Evolutionary conservation across 1,140 invertebrate species (phyloP).

Genomic region (Drosophila littoralis): DNA sequence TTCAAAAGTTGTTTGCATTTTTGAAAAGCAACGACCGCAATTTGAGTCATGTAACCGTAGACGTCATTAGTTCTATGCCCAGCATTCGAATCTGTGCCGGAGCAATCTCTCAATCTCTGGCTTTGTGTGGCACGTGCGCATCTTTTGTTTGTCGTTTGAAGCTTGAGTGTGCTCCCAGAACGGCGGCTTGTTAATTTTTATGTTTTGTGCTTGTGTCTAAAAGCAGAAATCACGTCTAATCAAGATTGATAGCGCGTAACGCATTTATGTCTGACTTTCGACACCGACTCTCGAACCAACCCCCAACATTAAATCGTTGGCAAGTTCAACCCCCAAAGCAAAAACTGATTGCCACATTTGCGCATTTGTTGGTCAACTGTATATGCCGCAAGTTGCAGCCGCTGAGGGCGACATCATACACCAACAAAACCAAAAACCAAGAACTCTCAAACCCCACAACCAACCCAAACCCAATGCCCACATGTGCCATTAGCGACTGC

Average conservation of each 20-base stretch:
- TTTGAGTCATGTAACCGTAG: conserved; percentile 66
- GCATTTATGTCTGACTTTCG: conserved; percentile 73
- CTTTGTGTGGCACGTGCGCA: conserved; percentile 54
- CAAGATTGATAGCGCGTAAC: conserved; percentile 83
- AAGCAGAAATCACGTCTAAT: conserved; percentile 79
- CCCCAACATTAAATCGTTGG: not conserved
- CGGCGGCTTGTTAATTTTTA: conserved; percentile 67
- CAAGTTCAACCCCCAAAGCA: conserved; percentile 29
- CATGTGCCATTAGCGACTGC: conserved; percentile 77
- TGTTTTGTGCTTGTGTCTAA: conserved; percentile 53
- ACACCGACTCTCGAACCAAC: conserved; percentile 29
- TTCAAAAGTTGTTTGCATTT: conserved; percentile 78
- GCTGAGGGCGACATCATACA: conserved; percentile 41
- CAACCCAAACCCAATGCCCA: conserved; percentile 50
- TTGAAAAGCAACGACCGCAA: conserved; percentile 35
- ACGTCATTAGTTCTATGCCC: conserved; percentile 61
- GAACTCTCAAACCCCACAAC: conserved; percentile 21
- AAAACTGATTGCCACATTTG: conserved; percentile 44
- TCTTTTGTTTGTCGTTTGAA: conserved; percentile 54
- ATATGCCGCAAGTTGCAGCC: conserved; percentile 72
- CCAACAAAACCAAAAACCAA: conserved; percentile 20
- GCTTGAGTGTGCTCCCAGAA: conserved; percentile 19
- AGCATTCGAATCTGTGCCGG: not conserved
- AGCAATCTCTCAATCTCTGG: not conserved
- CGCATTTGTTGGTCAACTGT: conserved; percentile 77